Conservation (phyloP, 2,797 vertebrate genomes). For the Phoxinus dragarum region DNA sequence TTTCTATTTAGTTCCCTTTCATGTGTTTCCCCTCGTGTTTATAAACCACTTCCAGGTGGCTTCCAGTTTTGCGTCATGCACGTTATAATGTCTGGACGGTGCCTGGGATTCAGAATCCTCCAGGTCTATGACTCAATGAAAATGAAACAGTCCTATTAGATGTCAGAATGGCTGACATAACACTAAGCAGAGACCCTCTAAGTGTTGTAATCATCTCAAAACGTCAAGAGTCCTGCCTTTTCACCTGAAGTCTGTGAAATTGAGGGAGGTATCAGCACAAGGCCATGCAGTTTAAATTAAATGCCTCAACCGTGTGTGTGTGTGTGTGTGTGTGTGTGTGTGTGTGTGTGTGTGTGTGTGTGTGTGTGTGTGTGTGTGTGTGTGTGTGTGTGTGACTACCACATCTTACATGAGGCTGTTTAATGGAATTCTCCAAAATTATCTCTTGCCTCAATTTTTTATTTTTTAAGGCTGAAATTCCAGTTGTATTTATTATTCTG, state of each 20-base stretch:
- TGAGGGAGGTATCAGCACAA: constrained; percentile 61
- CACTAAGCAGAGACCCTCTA: constrained; percentile 72
- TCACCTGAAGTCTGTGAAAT: constrained; percentile 68
- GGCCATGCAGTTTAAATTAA: constrained; percentile 56
- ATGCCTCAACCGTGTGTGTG: not conserved
- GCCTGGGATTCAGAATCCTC: not conserved
- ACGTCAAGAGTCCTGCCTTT: constrained; percentile 74
- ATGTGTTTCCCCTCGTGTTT: not conserved
- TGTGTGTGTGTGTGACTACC: not conserved
- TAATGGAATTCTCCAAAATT: not conserved
- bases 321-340: not conserved
- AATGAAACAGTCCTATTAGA: constrained; percentile 76
- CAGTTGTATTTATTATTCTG: not conserved
- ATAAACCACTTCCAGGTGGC: not conserved
- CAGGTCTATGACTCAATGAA: constrained; percentile 71
- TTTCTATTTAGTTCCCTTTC: not conserved
- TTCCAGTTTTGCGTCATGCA: not conserved
- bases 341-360: constrained; percentile 2
- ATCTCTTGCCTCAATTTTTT: not conserved
- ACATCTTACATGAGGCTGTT: not conserved
- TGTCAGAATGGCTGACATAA: constrained; percentile 75
- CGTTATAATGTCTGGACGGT: not conserved
- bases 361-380: not conserved
- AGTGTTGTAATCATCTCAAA: constrained; percentile 80
- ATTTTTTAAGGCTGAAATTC: not conserved